Evolutionary conservation across 2,113 vertebrate genomes (phyloP).

Genomic region (Platysternon megacephalum): DNA sequence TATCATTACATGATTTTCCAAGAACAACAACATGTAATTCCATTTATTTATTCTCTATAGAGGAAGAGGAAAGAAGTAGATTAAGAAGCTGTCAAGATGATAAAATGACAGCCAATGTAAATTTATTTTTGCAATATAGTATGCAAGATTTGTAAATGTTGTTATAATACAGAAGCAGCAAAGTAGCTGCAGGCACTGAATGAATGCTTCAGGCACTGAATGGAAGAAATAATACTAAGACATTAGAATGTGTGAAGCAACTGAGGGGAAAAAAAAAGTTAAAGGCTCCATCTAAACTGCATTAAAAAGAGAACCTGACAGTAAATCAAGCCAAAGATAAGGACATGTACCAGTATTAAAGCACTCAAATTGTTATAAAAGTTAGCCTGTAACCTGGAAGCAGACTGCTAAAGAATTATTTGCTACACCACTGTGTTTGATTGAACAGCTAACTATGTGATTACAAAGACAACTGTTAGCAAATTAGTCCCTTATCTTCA

Average conservation of each 20-base stretch:
- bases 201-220: constrained; percentile 13
- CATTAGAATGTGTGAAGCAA: constrained; percentile 34
- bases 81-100: constrained; percentile 62
- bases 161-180: constrained; percentile 44
- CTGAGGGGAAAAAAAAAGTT: background rate
- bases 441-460: background rate
- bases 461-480: background rate
- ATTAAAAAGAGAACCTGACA: background rate
- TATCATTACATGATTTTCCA: constrained; percentile 64
- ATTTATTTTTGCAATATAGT: constrained; percentile 50
- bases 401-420: background rate
- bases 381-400: background rate
- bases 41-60: constrained; percentile 59
- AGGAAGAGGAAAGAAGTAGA: constrained; percentile 43
- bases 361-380: background rate
- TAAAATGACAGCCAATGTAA: constrained; percentile 54
- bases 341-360: background rate
- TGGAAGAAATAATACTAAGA: constrained; percentile 9
- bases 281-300: background rate
- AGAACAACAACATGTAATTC: constrained; percentile 62
- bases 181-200: constrained; percentile 34
- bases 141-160: constrained; percentile 57
- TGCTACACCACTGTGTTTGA: background rate
- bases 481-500: constrained; percentile 13
- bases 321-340: constrained; percentile 21